A percentile compares a stretch with the other conserved stretches of the same genome.
These are phyloP conservation scores for Apostichopus japonicus DNA, from an alignment of 35 echinoderm and acorn worm genomes.

Conservation along the genomic window DNA sequence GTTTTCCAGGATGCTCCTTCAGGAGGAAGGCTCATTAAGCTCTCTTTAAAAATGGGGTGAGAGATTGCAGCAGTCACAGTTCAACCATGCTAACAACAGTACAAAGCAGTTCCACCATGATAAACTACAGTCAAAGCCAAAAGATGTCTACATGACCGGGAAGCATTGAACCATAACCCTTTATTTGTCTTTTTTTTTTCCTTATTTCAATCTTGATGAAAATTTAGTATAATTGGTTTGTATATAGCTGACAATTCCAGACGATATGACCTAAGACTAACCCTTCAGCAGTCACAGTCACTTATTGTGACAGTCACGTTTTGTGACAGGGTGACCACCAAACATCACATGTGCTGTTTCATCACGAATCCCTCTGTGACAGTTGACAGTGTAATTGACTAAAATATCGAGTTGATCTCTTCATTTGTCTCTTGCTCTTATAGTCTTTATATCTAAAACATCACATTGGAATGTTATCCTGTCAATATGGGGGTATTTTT, in stretches of 20 bases:
- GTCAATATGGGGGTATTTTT: too few species aligned
- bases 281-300: too few species aligned
- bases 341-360: too few species aligned
- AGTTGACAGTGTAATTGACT: too few species aligned
- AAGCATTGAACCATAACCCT: not conserved
- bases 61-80: conserved; percentile 38
- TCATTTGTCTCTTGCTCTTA: too few species aligned
- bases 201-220: not conserved
- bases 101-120: not conserved
- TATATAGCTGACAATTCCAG: not conserved
- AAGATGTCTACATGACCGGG: not conserved
- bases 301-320: too few species aligned
- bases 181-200: not conserved
- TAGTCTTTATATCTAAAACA: too few species aligned
- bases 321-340: too few species aligned
- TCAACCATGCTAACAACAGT: not conserved
- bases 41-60: conserved; percentile 45
- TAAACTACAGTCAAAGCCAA: not conserved
- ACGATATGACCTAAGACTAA: not conserved
- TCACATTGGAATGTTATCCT: too few species aligned
- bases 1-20: conserved; percentile 90
- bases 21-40: conserved; percentile 97
- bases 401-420: too few species aligned
- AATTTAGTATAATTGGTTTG: not conserved
- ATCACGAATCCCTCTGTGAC: too few species aligned